Percentiles rank a stretch among this genome's conserved stretches.
phyloP scores from a whole-genome alignment of 2,888 invertebrate genomes.

The Chrysolina haemoptera region DNA sequence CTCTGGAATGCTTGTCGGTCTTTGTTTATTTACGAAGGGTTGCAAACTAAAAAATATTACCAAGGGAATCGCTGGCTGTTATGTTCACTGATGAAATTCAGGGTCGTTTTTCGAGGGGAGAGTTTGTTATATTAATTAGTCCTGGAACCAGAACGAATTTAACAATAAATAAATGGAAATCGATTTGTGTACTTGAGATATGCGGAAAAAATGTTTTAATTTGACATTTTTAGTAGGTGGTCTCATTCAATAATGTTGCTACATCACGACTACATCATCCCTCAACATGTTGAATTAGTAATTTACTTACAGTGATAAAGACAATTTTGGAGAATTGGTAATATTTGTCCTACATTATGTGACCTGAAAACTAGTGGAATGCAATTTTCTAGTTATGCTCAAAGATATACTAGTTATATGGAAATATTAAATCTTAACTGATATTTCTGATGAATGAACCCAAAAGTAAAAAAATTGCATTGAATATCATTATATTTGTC shows the following conservation, averaged over 20 bases:
- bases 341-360: too few species aligned
- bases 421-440: too few species aligned
- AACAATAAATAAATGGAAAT: conserved; percentile 26
- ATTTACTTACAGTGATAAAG: too few species aligned
- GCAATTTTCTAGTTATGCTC: too few species aligned
- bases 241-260: background rate
- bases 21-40: conserved; percentile 53
- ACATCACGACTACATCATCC: background rate
- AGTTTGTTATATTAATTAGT: conserved; percentile 42
- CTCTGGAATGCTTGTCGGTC: conserved; percentile 36
- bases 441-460: too few species aligned
- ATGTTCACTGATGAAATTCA: conserved; percentile 52
- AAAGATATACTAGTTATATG: too few species aligned
- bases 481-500: too few species aligned
- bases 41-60: conserved; percentile 60
- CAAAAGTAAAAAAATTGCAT: too few species aligned
- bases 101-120: conserved; percentile 47
- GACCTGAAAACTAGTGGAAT: too few species aligned
- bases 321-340: too few species aligned
- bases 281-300: too few species aligned
- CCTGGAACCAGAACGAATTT: conserved; percentile 29
- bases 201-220: background rate
- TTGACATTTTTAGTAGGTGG: background rate
- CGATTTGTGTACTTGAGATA: background rate
- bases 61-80: conserved; percentile 54